Evolutionary conservation across 2,888 invertebrate species (phyloP).

Genomic region (Buathra laborator): DNA sequence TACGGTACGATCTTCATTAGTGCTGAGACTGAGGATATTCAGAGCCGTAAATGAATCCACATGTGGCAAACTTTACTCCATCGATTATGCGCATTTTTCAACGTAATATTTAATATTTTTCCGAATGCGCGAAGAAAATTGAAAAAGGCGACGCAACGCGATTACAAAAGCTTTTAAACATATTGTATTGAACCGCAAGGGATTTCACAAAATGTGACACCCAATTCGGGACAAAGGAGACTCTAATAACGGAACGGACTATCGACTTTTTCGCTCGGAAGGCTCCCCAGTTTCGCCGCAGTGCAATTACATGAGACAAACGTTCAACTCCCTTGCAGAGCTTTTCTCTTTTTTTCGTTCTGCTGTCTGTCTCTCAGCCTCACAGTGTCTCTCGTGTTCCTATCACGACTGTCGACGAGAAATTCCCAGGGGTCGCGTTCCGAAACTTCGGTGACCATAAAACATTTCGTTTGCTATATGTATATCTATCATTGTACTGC

Average conservation of each 20-base stretch:
- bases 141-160: background rate
- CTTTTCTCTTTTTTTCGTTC: constrained; percentile 16
- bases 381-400: background rate
- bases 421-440: constrained; percentile 21
- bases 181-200: background rate
- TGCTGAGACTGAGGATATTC: background rate
- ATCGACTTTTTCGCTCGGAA: constrained; percentile 50
- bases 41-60: background rate
- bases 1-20: background rate
- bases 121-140: background rate
- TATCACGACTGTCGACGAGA: constrained; percentile 44
- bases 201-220: background rate
- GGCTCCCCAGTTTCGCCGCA: constrained; percentile 25
- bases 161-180: background rate
- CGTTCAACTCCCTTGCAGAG: constrained; percentile 11
- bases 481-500: background rate
- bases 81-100: background rate
- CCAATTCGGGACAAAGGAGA: background rate
- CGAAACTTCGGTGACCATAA: constrained; percentile 27
- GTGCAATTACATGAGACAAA: constrained; percentile 55
- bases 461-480: constrained; percentile 28
- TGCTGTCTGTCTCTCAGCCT: constrained; percentile 7
- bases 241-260: constrained; percentile 29
- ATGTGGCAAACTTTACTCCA: background rate
- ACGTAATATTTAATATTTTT: background rate